Evolutionary conservation across 2,888 invertebrate species (phyloP).

Genomic region (Ichneumon xanthorius): DNA sequence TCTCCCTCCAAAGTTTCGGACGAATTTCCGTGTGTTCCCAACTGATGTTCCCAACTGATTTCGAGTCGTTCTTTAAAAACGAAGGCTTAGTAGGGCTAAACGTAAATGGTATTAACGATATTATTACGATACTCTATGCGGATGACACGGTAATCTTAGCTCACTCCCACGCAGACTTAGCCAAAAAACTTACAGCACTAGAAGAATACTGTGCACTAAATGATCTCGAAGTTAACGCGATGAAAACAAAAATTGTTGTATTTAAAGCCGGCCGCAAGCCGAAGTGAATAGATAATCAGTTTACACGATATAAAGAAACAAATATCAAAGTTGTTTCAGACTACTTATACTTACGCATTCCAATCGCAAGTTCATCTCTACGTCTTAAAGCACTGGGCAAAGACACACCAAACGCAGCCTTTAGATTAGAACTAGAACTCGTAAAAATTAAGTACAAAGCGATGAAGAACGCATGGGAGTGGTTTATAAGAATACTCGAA

Average conservation of each 20-base stretch:
- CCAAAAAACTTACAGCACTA: neutral
- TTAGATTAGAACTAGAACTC: neutral
- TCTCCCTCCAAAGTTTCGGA: neutral
- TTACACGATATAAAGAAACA: neutral
- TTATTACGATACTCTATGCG: neutral
- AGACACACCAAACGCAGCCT: neutral
- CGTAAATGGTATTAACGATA: neutral
- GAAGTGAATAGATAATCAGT: neutral
- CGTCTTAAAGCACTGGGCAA: neutral
- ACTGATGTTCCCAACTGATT: neutral
- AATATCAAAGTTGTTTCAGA: neutral
- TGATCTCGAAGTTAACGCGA: conserved; percentile 6
- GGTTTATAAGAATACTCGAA: conserved; percentile 27
- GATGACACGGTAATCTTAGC: conserved; percentile 2
- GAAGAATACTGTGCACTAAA: conserved; percentile 5
- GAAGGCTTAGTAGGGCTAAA: neutral
- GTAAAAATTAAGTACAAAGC: neutral
- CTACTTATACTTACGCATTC: neutral
- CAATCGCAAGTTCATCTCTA: neutral
- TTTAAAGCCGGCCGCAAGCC: conserved; percentile 15
- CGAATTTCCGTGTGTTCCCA: too few relatives aligned
- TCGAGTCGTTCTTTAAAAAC: neutral
- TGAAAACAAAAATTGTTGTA: conserved; percentile 13
- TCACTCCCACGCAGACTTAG: neutral
- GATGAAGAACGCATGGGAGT: neutral